Evolutionary conservation across 1,140 invertebrate genomes (phyloP).

Genomic region (Mercenaria mercenaria): DNA sequence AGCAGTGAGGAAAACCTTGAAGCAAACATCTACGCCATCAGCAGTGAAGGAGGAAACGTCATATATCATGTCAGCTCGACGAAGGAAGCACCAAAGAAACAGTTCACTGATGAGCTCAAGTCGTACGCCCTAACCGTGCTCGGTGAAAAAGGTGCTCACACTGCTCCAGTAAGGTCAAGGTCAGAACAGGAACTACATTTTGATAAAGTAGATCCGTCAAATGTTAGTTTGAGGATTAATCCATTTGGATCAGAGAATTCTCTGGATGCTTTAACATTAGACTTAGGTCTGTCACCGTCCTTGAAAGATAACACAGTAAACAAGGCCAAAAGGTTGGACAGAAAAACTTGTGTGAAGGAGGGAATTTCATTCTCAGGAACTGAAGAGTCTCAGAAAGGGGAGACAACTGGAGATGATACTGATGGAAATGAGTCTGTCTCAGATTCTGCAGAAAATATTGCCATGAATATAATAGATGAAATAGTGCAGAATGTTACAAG

Average conservation of each 20-base stretch:
- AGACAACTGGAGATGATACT: slow-evolving; percentile 68
- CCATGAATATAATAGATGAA: slow-evolving; percentile 88
- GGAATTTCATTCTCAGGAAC: slow-evolving; percentile 83
- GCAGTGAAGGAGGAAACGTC: slow-evolving; percentile 94
- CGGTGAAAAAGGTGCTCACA: slow-evolving; percentile 76
- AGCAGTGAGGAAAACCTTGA: slow-evolving; percentile 81
- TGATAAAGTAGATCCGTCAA: slow-evolving; percentile 81
- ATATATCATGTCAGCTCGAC: slow-evolving; percentile 92
- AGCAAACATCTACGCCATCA: slow-evolving; percentile 94
- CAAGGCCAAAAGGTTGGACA: slow-evolving; percentile 80
- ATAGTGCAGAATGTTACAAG: slow-evolving; percentile 87
- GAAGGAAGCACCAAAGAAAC: slow-evolving; percentile 75
- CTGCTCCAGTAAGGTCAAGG: slow-evolving; percentile 72
- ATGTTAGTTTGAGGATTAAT: slow-evolving; percentile 84
- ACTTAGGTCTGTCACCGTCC: slow-evolving; percentile 74
- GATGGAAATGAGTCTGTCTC: slow-evolving; percentile 50
- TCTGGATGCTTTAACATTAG: slow-evolving; percentile 82
- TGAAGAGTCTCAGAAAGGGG: slow-evolving; percentile 63
- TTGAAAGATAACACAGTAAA: slow-evolving; percentile 68
- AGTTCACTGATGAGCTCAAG: slow-evolving; percentile 77
- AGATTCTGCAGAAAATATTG: slow-evolving; percentile 83
- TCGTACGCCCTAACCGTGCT: slow-evolving; percentile 81
- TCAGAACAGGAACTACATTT: slow-evolving; percentile 82
- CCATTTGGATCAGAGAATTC: slow-evolving; percentile 84
- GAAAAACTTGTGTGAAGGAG: slow-evolving; percentile 84